These are phyloP conservation scores for Phengaris arion DNA, from an alignment of 2,888 invertebrate species.

Conservation along the genomic window DNA sequence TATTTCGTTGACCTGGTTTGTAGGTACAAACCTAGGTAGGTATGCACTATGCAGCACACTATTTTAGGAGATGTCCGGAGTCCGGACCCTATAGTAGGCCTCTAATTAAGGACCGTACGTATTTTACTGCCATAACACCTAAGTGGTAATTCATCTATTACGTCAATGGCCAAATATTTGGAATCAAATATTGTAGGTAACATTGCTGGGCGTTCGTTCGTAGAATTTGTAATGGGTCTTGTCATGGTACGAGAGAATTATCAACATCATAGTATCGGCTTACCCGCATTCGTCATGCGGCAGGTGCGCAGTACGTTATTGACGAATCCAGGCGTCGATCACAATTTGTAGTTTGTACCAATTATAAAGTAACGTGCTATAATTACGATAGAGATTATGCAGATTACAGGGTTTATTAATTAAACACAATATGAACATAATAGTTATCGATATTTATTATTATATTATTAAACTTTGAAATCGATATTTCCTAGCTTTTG, in stretches of 20 bases:
- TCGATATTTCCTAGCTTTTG: too few species aligned
- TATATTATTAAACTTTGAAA: too few species aligned
- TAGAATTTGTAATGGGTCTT: constrained; percentile 17
- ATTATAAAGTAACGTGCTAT: not conserved
- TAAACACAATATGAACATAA: too few species aligned
- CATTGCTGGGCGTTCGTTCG: not conserved
- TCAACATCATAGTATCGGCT: constrained; percentile 15
- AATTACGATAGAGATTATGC: not conserved
- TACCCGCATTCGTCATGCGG: constrained; percentile 38
- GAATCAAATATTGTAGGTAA: not conserved
- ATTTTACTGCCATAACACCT: too few species aligned
- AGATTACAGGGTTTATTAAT: too few species aligned
- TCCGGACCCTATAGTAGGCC: too few species aligned
- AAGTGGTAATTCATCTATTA: not conserved
- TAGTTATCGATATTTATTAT: too few species aligned
- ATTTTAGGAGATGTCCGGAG: too few species aligned
- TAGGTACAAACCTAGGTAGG: too few species aligned
- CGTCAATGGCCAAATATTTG: not conserved
- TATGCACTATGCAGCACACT: too few species aligned
- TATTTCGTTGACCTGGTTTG: too few species aligned
- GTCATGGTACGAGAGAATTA: constrained; percentile 7
- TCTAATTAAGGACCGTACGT: too few species aligned
- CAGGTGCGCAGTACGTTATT: constrained; percentile 37
- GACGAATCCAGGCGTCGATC: constrained; percentile 14
- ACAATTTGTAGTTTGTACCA: not conserved